A percentile compares a stretch with the other conserved stretches of the same genome.
Conservation (phyloP, 2,888 invertebrate genomes). For the Crossocerus cetratus region DNA sequence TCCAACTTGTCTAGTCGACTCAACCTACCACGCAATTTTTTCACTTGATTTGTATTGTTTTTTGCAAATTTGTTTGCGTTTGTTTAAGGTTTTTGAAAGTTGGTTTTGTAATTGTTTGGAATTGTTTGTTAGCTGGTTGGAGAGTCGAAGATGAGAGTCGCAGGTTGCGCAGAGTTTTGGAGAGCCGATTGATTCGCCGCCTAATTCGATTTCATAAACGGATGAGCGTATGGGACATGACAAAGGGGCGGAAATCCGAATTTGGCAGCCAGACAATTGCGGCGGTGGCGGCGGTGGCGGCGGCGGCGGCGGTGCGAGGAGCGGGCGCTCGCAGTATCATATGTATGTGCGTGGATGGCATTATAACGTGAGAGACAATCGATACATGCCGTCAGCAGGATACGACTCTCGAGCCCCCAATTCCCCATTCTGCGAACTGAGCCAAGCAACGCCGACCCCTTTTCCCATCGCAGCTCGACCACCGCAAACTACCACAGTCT, state of each 20-base stretch:
- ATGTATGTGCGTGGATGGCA: slow-evolving; percentile 65
- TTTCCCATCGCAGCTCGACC: slow-evolving; percentile 40
- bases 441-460: slow-evolving; percentile 50
- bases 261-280: slow-evolving; percentile 17
- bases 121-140: no score
- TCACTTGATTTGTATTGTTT: not conserved
- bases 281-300: slow-evolving; percentile 18
- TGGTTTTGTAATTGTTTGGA: no score
- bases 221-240: slow-evolving; percentile 39
- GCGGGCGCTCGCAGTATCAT: slow-evolving; percentile 49
- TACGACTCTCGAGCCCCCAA: slow-evolving; percentile 57
- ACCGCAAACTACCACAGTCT: slow-evolving; percentile 62
- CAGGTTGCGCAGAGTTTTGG: no score
- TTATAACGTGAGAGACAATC: slow-evolving; percentile 70
- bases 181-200: no score
- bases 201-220: no score
- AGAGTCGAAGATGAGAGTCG: no score
- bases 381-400: slow-evolving; percentile 68
- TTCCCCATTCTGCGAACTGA: slow-evolving; percentile 59
- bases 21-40: slow-evolving; percentile 13
- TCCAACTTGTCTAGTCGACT: no score
- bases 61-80: no score
- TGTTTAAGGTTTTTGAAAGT: no score
- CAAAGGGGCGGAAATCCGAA: slow-evolving; percentile 1
- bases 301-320: slow-evolving; percentile 33